These are phyloP conservation scores for Tanaodytes sp. DNA, from an alignment of 2,888 invertebrate genomes.

Conservation along the genomic window DNA sequence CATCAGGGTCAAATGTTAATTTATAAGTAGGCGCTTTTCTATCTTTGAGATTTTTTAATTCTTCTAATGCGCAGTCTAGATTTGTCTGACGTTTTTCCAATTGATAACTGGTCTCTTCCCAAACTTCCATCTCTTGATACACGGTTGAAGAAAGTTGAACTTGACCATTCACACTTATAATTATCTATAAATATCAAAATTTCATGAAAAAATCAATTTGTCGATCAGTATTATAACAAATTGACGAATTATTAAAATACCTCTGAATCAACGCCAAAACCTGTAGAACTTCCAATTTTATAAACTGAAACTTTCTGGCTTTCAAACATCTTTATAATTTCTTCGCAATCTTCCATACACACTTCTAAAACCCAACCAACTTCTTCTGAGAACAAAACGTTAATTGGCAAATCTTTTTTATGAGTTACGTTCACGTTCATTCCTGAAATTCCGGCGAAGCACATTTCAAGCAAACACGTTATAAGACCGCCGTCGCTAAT, in stretches of 20 bases:
- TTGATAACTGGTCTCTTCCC: conserved; percentile 97
- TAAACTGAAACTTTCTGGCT: conserved; percentile 78
- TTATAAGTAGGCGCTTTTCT: conserved; percentile 83
- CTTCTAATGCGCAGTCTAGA: conserved; percentile 83
- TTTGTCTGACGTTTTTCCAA: conserved; percentile 90
- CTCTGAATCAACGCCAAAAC: conserved; percentile 80
- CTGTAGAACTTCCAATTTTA: conserved; percentile 80
- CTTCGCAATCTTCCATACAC: conserved; percentile 74
- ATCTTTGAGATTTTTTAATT: conserved; percentile 80
- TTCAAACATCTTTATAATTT: conserved; percentile 78
- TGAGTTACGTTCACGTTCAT: conserved; percentile 79
- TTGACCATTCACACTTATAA: conserved; percentile 74
- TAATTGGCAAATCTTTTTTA: conserved; percentile 76
- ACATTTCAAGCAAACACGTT: conserved; percentile 93
- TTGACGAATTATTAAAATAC: no score
- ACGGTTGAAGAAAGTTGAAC: conserved; percentile 79
- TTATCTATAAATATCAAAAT: no score
- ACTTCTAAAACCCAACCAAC: conserved; percentile 89
- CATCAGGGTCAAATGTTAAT: conserved; percentile 81
- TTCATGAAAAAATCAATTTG: no score
- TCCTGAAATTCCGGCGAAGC: conserved; percentile 92
- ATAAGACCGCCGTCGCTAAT: conserved; percentile 97
- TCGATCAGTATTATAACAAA: no score
- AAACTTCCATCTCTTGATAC: conserved; percentile 82
- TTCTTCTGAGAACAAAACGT: conserved; percentile 88